These are phyloP conservation scores for Ia io DNA, from an alignment of 2,113 vertebrate genomes.

Conservation along the genomic window DNA sequence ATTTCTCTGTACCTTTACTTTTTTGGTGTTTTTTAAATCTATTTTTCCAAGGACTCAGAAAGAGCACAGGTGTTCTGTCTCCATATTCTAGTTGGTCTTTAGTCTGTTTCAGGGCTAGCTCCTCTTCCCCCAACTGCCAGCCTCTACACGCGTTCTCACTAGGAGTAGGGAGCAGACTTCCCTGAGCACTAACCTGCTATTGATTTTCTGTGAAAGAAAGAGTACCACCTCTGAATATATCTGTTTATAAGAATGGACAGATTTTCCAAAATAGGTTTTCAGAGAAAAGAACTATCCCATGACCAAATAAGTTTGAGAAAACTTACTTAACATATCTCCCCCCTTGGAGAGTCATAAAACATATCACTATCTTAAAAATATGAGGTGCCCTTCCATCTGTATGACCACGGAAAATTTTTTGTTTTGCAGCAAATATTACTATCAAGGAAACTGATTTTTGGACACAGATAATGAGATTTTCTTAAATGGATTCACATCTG, in stretches of 20 bases:
- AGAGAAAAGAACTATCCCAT: background rate
- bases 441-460: background rate
- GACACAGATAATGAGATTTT: constrained; percentile 11
- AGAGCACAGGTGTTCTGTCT: background rate
- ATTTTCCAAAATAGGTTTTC: background rate
- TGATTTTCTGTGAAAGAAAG: constrained; percentile 17
- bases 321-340: background rate
- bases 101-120: background rate
- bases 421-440: background rate
- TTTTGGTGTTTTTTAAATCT: background rate
- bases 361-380: background rate
- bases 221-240: background rate
- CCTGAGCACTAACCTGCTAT: background rate
- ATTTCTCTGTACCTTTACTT: background rate
- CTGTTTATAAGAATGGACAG: background rate
- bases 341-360: constrained; percentile 12
- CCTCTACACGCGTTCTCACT: background rate
- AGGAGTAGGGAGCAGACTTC: background rate
- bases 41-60: background rate
- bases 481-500: constrained; percentile 2
- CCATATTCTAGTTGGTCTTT: background rate
- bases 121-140: background rate
- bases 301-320: constrained; percentile 19
- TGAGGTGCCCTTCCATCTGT: background rate
- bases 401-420: background rate